These are phyloP conservation scores for Brachyptera putata DNA, from an alignment of 2,888 invertebrate species.

Conservation along the genomic window DNA sequence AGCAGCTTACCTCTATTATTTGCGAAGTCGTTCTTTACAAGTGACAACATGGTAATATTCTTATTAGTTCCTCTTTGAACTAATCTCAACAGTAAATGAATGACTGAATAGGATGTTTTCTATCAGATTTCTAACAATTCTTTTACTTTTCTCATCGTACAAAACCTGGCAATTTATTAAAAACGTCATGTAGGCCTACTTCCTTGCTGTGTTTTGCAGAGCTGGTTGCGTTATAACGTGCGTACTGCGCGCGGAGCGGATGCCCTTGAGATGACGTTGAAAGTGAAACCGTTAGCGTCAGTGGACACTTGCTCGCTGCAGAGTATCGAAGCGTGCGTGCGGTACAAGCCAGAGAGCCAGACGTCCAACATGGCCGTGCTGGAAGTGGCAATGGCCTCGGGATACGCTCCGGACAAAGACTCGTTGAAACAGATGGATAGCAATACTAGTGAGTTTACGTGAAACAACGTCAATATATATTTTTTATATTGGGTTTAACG, in stretches of 20 bases:
- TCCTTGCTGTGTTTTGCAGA: slow-evolving; percentile 39
- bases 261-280: slow-evolving; percentile 50
- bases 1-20: too few species aligned
- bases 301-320: slow-evolving; percentile 42
- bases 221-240: slow-evolving; percentile 50
- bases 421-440: slow-evolving; percentile 53
- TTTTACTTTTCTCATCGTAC: neutral
- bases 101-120: neutral
- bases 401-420: slow-evolving; percentile 57
- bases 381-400: slow-evolving; percentile 60
- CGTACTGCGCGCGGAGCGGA: slow-evolving; percentile 47
- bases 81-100: neutral
- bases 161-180: neutral
- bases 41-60: too few species aligned
- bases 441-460: slow-evolving; percentile 36
- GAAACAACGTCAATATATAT: too few species aligned
- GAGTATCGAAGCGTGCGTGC: slow-evolving; percentile 32
- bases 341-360: slow-evolving; percentile 43
- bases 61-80: too few species aligned
- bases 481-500: too few species aligned
- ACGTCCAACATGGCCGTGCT: slow-evolving; percentile 59
- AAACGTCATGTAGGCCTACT: neutral
- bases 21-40: too few species aligned
- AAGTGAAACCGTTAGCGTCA: slow-evolving; percentile 44
- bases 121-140: neutral